phyloP scores from a whole-genome alignment of 2,113 vertebrate genomes.

The Chauna torquata region DNA sequence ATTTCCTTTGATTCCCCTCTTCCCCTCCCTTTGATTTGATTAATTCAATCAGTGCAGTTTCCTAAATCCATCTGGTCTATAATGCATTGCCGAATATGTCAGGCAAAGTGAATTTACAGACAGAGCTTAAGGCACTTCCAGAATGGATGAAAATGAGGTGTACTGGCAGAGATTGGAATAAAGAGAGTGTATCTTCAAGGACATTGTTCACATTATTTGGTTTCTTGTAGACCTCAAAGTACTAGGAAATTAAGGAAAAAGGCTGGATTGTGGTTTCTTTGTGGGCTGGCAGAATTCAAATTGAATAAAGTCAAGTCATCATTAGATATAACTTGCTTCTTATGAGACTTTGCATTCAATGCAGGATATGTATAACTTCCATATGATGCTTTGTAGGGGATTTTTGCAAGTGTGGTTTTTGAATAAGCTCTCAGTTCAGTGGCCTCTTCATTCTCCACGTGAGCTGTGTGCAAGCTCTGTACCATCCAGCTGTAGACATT shows the following conservation, averaged over 20 bases:
- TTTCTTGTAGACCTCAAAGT: neutral
- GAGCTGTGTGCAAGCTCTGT: neutral
- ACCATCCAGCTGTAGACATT: neutral
- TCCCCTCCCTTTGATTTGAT: neutral
- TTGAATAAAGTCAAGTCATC: neutral
- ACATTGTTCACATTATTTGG: neutral
- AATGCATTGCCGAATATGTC: neutral
- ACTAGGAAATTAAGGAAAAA: constrained; percentile 7
- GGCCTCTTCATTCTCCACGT: neutral
- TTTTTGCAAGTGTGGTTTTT: constrained; percentile 2
- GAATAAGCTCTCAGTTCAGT: neutral
- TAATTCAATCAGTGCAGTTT: constrained; percentile 5
- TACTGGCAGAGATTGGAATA: neutral
- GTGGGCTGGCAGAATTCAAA: neutral
- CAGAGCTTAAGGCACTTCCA: constrained; percentile 19
- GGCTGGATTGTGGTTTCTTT: constrained; percentile 2
- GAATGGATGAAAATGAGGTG: neutral
- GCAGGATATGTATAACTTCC: neutral
- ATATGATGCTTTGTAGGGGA: neutral
- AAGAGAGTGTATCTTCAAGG: neutral
- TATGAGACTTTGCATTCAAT: neutral
- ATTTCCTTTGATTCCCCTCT: neutral
- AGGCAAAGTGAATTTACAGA: constrained; percentile 27
- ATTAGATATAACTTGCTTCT: neutral
- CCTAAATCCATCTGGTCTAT: constrained; percentile 30